Percentiles rank a stretch among this genome's conserved stretches.
These are phyloP conservation scores for Helicoverpa assulta DNA, from an alignment of 2,888 invertebrate genomes.

Conservation along the genomic window DNA sequence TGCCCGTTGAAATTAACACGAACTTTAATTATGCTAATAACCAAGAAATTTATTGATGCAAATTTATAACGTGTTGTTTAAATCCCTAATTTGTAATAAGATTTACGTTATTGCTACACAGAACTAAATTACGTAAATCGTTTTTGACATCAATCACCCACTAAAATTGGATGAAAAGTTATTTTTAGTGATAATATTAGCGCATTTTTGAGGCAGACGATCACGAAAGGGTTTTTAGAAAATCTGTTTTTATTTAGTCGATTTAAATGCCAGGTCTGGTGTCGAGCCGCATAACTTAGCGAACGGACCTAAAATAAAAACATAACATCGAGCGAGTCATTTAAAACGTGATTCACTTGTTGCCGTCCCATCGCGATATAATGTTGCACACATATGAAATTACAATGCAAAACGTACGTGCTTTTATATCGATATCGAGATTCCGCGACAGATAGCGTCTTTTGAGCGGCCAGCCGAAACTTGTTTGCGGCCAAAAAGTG, in stretches of 20 bases:
- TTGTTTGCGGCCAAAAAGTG: constrained; percentile 73
- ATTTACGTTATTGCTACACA: constrained; percentile 37
- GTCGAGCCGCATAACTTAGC: constrained; percentile 58
- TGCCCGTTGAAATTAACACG: constrained; percentile 54
- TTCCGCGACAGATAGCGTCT: constrained; percentile 73
- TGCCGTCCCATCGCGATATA: constrained; percentile 60
- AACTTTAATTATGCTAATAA: constrained; percentile 56
- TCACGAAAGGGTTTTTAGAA: constrained; percentile 35
- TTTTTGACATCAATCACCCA: constrained; percentile 11
- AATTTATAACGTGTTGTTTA: constrained; percentile 39
- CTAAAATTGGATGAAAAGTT: constrained; percentile 9
- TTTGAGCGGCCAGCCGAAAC: constrained; percentile 73
- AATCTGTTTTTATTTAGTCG: constrained; percentile 45
- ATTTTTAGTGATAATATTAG: constrained; percentile 12
- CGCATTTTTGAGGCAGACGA: constrained; percentile 27
- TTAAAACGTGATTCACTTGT: constrained; percentile 67
- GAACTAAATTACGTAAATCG: constrained; percentile 26
- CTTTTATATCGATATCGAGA: constrained; percentile 75
- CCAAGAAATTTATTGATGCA: constrained; percentile 49
- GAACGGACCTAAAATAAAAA: constrained; percentile 55
- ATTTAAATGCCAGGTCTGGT: constrained; percentile 50
- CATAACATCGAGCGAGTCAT: constrained; percentile 52
- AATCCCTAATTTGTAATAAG: constrained; percentile 48
- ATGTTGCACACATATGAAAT: constrained; percentile 67
- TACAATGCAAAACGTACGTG: constrained; percentile 70